Base-by-base conservation (phyloP, 2,888 invertebrate genomes). In the Eupithecia insigniata region DNA sequence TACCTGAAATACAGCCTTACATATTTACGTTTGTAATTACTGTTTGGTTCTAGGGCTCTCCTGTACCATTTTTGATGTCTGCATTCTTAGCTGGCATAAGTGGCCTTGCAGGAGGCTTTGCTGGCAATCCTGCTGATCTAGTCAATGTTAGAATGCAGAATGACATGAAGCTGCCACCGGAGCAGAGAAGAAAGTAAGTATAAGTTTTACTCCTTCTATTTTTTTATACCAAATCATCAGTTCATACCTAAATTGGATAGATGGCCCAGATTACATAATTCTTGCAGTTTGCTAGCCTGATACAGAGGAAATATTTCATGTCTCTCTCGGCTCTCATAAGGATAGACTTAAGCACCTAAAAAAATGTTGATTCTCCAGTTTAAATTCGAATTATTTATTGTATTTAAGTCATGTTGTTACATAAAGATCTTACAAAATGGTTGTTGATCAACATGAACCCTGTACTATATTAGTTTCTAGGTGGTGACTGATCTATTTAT, bases 111-210 rank as follows among this genome's bases (percentile, higher is more conserved):
- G 99, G 99, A 66, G 99, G 99, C 12, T 95, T 99, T 83, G 96
- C 99, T 4, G 99, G 99, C 0, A 98, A 99, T 30, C 99, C 99
- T 1, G 99, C 98, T 16, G 99, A 99, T 94, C 96, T 99, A 95
- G 97, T 99, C 68, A 99, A 99, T 93, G 99, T 99, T 7, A 95
- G 99, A 81, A 99, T 99, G 99, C 99, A 99, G 90, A 99, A 99
- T 94, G 99, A 99, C 92, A 96, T 99, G 30, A 99, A 99, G 92
- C 91, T 99, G 66, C 96, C 98, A 6, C 86, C 92, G 69, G 97
- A 98, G 28, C 95, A 96, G 81, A 95, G 99, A 85, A 96, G 99
- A 94, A 99, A 99, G 99, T 99, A 92, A 92, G 78, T 58, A 34
- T 64, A 5, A 36, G 36, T 14, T 16, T 30, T 26, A 26, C 26